These are phyloP conservation scores for Apis cerana DNA, from an alignment of 1,140 invertebrate genomes.

Conservation along the genomic window DNA sequence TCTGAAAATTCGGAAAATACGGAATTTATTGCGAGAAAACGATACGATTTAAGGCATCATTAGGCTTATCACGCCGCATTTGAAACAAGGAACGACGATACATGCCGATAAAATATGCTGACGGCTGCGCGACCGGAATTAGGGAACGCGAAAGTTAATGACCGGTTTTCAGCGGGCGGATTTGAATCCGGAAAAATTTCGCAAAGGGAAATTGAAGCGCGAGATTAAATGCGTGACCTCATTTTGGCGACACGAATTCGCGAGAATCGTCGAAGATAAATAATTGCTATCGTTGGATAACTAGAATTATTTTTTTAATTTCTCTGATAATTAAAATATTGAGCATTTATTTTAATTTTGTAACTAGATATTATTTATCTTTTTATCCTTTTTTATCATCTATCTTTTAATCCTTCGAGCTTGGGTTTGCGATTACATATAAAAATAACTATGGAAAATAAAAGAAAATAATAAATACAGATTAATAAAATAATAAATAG, in stretches of 20 bases:
- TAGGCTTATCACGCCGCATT: not conserved
- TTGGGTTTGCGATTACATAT: too few species aligned
- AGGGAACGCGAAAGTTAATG: slow-evolving; percentile 11
- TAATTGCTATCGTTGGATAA: not conserved
- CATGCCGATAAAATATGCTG: slow-evolving; percentile 14
- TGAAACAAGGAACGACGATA: not conserved
- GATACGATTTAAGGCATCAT: not conserved
- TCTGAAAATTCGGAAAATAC: slow-evolving; percentile 12
- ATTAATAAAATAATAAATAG: too few species aligned
- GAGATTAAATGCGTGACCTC: slow-evolving; percentile 13
- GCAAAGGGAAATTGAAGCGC: not conserved
- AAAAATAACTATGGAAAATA: not conserved
- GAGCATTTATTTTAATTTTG: too few species aligned
- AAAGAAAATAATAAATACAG: too few species aligned
- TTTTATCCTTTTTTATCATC: too few species aligned
- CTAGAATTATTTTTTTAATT: not conserved
- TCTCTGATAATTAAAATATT: too few species aligned
- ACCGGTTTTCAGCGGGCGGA: not conserved
- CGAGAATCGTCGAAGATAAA: not conserved
- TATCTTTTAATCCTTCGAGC: too few species aligned
- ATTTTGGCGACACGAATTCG: not conserved
- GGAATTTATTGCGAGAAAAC: slow-evolving; percentile 33
- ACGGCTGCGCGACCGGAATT: slow-evolving; percentile 16
- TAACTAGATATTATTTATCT: too few species aligned
- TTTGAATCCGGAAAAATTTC: slow-evolving; percentile 15